A percentile compares a stretch with the other conserved stretches of the same genome.
Evolutionary conservation across 2,113 vertebrate species (phyloP).

Genomic region (Eolophus roseicapilla): DNA sequence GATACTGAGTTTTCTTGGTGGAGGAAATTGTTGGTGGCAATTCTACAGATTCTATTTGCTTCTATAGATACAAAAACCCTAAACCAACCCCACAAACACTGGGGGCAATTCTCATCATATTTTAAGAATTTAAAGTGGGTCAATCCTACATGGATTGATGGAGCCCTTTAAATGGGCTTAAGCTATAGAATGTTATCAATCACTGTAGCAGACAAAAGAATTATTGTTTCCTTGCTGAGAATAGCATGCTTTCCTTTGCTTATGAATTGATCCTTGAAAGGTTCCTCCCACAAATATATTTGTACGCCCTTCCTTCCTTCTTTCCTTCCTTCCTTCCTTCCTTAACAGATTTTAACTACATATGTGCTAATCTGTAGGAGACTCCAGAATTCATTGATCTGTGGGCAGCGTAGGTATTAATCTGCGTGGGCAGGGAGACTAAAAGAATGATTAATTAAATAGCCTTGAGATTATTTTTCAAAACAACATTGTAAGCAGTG

Average conservation of each 20-base stretch:
- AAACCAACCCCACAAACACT: not conserved
- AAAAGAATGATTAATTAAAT: conserved; percentile 73
- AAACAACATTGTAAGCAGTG: conserved; percentile 50
- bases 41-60: not conserved
- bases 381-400: conserved; percentile 67
- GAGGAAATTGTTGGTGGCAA: not conserved
- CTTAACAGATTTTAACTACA: conserved; percentile 63
- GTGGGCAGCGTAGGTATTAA: conserved; percentile 59
- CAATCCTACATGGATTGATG: conserved; percentile 52
- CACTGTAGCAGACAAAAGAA: conserved; percentile 57
- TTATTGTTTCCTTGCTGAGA: conserved; percentile 70
- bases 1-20: not conserved
- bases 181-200: conserved; percentile 53
- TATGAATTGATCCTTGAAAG: conserved; percentile 71
- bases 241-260: conserved; percentile 70
- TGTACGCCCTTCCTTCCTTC: too few relatives aligned
- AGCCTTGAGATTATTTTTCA: conserved; percentile 67
- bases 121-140: conserved; percentile 40
- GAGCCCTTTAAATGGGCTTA: conserved; percentile 57
- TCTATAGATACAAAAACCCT: not conserved
- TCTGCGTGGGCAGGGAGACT: conserved; percentile 50
- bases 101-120: not conserved
- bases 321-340: not conserved
- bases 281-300: conserved; percentile 48
- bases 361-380: conserved; percentile 67